Percentiles rank a stretch among this genome's conserved stretches.
phyloP scores from a whole-genome alignment of 35 echinoderm and acorn worm species.

The Acanthaster planci region DNA sequence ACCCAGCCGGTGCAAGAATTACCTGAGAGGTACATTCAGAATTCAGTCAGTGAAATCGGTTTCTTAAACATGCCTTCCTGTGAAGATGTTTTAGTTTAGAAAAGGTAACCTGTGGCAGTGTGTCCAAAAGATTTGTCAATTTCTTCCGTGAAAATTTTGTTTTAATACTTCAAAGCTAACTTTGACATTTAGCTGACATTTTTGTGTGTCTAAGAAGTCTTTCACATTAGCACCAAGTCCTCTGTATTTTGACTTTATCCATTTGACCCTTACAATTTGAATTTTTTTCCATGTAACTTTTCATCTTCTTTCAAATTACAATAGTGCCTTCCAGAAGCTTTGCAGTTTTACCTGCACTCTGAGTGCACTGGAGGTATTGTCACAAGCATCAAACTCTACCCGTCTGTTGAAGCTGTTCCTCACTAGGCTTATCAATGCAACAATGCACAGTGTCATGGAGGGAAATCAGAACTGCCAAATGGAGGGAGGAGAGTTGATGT shows the following conservation, averaged over 20 bases:
- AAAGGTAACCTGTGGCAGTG: no score
- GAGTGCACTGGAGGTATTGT: conserved; percentile 50
- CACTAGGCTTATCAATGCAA: conserved; percentile 34
- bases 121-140: no score
- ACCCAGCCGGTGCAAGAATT: conserved; percentile 70
- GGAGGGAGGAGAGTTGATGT: conserved; percentile 30
- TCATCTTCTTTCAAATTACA: no score
- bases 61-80: not conserved
- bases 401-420: conserved; percentile 61
- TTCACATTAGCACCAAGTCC: not conserved
- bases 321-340: conserved; percentile 62
- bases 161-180: no score
- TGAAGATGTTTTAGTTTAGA: no score
- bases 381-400: conserved; percentile 56
- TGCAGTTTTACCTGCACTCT: conserved; percentile 51
- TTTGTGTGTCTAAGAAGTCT: not conserved
- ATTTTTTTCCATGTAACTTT: no score
- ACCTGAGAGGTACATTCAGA: conserved; percentile 65
- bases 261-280: not conserved
- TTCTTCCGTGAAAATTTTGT: no score
- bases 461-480: conserved; percentile 1
- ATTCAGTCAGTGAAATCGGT: not conserved
- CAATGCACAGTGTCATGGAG: conserved; percentile 17
- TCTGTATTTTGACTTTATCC: not conserved
- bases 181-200: no score